Base-by-base conservation (phyloP, 1,140 invertebrate genomes). In the Nylanderia fulva region DNA sequence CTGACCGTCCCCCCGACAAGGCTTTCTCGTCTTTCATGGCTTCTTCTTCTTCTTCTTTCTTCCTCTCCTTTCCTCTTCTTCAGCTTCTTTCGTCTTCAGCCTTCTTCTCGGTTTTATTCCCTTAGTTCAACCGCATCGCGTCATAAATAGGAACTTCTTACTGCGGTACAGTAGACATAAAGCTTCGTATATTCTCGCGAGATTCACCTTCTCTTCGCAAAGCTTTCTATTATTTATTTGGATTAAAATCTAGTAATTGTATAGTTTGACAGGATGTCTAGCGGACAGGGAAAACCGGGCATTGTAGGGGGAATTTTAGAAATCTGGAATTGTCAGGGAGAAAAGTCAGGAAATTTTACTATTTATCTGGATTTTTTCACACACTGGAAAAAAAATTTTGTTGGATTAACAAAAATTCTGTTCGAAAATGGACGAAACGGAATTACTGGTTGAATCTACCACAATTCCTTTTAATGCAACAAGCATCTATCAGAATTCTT, bases 1-100 rank as follows among this genome's bases (percentile, higher is more conserved):
- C 86, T 94, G 93, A 94, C 93, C 93, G 93, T 91, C 24, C 36
- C 92, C 92, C 92, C 90, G 92, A 91, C 92, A 94, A 94, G 92
- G 92, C 91, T 92, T 90, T 88, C 87, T 85, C 86, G 77, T 90
- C 87, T 85, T 87, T 72, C 77, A 66, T 45, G 66, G 39, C 60
- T 89, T 86, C 87, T 86, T 63, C 72, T 76, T 71, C 56, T 66
- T 63, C 72, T 66, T 71, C 56, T 68, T 83, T 85, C 83, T 86
- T 61, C 69, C 54, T 72, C 85, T 71, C 60, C 85, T 90, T 88
- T 84, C 27, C 60, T 84, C 56, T 63, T 74, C 39, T 48, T 54
- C 60, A 77, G 84, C 77, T 84, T 39, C 36, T 45, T 74, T n/a
- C 56, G 36, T 52, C n/a, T n/a, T n/a, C n/a, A 69, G 60, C 54